Percentiles rank a stretch among this genome's conserved stretches.
Conservation (phyloP, 2,113 vertebrate species). For the Puma concolor region DNA sequence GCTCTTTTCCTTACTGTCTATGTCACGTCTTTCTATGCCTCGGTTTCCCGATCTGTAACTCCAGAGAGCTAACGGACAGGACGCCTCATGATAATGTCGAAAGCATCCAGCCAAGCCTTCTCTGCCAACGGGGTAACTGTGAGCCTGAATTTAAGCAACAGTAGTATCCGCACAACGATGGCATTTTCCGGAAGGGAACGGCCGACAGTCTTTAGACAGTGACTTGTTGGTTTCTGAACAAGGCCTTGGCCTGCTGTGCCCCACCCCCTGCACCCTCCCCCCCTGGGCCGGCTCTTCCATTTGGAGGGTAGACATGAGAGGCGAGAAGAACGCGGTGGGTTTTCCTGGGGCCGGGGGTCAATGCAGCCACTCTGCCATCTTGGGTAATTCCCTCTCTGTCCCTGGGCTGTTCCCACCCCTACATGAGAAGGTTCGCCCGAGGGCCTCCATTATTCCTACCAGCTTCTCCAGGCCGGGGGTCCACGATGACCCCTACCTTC, state of each 20-base stretch:
- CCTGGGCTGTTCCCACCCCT: not conserved
- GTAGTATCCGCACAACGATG: not conserved
- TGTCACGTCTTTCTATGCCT: not conserved
- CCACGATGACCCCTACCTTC: not conserved
- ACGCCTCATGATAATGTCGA: accelerated
- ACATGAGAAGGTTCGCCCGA: not conserved
- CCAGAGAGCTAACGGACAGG: not conserved
- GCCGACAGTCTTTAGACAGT: not conserved
- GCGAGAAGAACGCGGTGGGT: accelerated
- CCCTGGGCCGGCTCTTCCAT: not conserved
- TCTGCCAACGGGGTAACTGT: not conserved
- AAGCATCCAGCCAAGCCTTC: accelerated
- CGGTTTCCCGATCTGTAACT: not conserved
- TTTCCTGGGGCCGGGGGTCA: not conserved
- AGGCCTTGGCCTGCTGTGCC: not conserved
- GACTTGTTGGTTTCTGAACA: not conserved
- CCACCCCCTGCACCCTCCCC: not conserved
- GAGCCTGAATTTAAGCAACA: not conserved
- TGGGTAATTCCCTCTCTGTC: no score
- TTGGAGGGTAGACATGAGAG: not conserved
- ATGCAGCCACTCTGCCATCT: not conserved
- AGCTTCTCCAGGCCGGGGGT: not conserved
- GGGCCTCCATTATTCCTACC: not conserved
- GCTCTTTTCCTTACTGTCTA: not conserved
- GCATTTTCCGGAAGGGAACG: not conserved